Evolutionary conservation across 2,888 invertebrate species (phyloP), one percentile per base, ranked within the genome.

Genomic region (Epinotia nisella): DNA sequence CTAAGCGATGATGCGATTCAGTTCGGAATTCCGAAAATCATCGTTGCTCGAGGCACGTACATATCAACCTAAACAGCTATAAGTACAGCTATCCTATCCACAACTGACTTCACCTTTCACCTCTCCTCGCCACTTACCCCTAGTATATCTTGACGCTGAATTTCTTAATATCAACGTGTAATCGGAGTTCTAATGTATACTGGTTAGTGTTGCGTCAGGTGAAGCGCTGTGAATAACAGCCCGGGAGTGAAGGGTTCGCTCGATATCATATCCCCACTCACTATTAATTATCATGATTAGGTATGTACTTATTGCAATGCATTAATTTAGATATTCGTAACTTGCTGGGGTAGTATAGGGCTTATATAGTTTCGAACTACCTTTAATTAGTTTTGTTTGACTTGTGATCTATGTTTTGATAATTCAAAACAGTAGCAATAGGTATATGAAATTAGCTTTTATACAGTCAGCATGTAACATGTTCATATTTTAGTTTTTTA

Each of bases 21-120:
- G 85, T 85, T 83, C 85, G 86, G 85, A 88, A 89, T 90, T 90
- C 85, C 82, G 87, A 83, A 89, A 87, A 90, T 91, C 91, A 90
- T 89, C 79, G 87, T 77, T 80, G 81, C 62, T 64, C 41, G 10
- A 53, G 59, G 68, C 73, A 73, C 73, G 73, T 69, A 68, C 73
- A 19, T 68, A 49, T 39, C 41, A 41, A 69, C 35, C 35, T 66
- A 71, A 21, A 64, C 64, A 11, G 58, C 49, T 68, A 41, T 55
- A 62, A 49, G 49, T 60, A 55, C 66, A 61, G 58, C 51, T 17
- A 13, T 5, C 1, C 4, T 49, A 49, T 49, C n/a, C 49, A 49
- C n/a, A 1, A 49, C 15, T n/a, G 2, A 4, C 1, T n/a, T 49
- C 49, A 49, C 15, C 49, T 1, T n/a, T n/a, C n/a, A 49, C 4